These are phyloP conservation scores for Tokudaia tokunoshimensis DNA, from an alignment of 2,797 vertebrate genomes.

Conservation along the genomic window DNA sequence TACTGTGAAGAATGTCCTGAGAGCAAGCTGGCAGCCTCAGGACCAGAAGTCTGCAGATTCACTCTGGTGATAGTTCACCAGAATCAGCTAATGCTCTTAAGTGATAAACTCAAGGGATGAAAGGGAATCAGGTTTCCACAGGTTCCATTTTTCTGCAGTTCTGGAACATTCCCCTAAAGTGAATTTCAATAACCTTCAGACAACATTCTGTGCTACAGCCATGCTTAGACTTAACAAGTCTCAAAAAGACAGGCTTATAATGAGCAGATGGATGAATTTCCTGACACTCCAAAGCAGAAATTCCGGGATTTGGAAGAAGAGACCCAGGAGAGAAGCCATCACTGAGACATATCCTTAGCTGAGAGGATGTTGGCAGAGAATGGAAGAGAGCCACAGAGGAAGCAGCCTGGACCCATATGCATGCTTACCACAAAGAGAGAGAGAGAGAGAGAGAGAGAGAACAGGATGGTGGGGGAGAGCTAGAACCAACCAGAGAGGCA, in stretches of 20 bases:
- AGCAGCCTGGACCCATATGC: neutral
- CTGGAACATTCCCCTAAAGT: neutral
- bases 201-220: neutral
- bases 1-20: too few species aligned
- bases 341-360: neutral
- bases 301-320: neutral
- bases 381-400: neutral
- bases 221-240: neutral
- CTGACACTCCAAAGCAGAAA: neutral
- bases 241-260: neutral
- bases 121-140: neutral
- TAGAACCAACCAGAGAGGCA: neutral
- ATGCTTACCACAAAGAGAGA: neutral
- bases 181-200: neutral
- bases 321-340: neutral
- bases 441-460: neutral
- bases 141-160: neutral
- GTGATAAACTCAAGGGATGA: neutral
- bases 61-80: neutral
- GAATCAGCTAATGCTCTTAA: neutral
- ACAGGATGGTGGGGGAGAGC: neutral
- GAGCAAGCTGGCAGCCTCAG: neutral
- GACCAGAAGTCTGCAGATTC: fast-evolving
- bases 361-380: neutral
- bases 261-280: too few species aligned